These are phyloP conservation scores for Petrosia ficiformis DNA, from an alignment of 37 sponge, comb jelly and placozoan species.

Conservation along the genomic window DNA sequence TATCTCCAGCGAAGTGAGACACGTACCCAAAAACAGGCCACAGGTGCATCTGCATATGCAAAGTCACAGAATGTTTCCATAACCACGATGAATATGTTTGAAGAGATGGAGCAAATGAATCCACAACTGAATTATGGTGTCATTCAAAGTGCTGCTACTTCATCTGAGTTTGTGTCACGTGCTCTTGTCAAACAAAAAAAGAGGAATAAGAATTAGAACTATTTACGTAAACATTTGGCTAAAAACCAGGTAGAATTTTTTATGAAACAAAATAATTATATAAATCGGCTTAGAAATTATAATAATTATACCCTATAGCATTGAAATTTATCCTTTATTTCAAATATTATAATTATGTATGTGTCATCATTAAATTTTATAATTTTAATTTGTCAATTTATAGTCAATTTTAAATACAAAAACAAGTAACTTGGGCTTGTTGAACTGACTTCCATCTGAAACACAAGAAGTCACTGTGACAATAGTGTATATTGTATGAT, in stretches of 20 bases:
- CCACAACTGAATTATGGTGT: slow-evolving; percentile 70
- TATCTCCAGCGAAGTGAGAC: slow-evolving; percentile 80
- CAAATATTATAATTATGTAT: too few species aligned
- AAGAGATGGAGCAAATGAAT: slow-evolving; percentile 11
- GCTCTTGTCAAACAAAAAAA: slow-evolving; percentile 74
- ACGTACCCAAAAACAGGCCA: slow-evolving; percentile 57
- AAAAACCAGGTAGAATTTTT: background rate
- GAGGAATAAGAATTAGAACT: background rate
- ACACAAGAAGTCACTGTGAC: too few species aligned
- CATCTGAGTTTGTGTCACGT: slow-evolving; percentile 79
- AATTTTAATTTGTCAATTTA: too few species aligned
- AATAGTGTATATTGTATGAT: too few species aligned
- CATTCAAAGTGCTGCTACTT: slow-evolving; percentile 75
- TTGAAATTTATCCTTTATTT: too few species aligned
- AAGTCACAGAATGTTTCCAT: slow-evolving; percentile 37
- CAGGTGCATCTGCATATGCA: slow-evolving; percentile 32
- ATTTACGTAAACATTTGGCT: background rate
- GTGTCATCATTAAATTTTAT: too few species aligned
- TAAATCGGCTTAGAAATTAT: background rate
- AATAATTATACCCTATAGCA: background rate
- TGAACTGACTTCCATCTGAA: too few species aligned
- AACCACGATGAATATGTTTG: slow-evolving; percentile 29
- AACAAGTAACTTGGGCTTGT: too few species aligned
- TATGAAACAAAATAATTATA: background rate
- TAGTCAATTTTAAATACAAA: too few species aligned